A percentile compares a stretch with the other conserved stretches of the same genome.
Conservation (phyloP, 2,797 vertebrate genomes). For the Ibycter americanus region DNA sequence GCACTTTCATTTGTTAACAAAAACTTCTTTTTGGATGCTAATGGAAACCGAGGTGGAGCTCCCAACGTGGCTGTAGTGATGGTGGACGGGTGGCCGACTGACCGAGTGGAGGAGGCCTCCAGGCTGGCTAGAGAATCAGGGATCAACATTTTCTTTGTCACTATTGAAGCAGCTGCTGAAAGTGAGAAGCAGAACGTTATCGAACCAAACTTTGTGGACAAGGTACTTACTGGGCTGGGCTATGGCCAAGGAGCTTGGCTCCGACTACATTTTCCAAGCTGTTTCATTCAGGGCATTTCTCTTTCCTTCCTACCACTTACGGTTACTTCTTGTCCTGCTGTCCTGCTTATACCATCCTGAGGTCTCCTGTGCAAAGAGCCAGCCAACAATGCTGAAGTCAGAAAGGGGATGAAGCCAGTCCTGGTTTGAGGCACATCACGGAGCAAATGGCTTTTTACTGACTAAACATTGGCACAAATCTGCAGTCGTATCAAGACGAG, state of each 20-base stretch:
- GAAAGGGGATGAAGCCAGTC: background rate
- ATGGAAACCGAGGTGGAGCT: slow-evolving; percentile 90
- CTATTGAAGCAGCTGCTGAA: slow-evolving; percentile 90
- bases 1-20: slow-evolving; percentile 93
- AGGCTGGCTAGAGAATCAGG: slow-evolving; percentile 93
- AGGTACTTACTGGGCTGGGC: slow-evolving; percentile 78
- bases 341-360: background rate
- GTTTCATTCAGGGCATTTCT: background rate
- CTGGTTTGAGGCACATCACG: background rate
- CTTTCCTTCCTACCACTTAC: background rate
- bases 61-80: slow-evolving; percentile 92
- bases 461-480: background rate
- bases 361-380: background rate
- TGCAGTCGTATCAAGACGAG: fast-evolving
- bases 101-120: slow-evolving; percentile 92
- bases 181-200: slow-evolving; percentile 87
- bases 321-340: background rate
- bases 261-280: background rate
- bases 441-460: background rate
- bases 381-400: background rate
- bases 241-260: background rate
- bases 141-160: slow-evolving; percentile 98
- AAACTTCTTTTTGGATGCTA: slow-evolving; percentile 91
- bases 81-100: slow-evolving; percentile 97
- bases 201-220: slow-evolving; percentile 92